Evolutionary conservation across 1,140 invertebrate species (phyloP).

Genomic region (Teleopsis dalmanni): DNA sequence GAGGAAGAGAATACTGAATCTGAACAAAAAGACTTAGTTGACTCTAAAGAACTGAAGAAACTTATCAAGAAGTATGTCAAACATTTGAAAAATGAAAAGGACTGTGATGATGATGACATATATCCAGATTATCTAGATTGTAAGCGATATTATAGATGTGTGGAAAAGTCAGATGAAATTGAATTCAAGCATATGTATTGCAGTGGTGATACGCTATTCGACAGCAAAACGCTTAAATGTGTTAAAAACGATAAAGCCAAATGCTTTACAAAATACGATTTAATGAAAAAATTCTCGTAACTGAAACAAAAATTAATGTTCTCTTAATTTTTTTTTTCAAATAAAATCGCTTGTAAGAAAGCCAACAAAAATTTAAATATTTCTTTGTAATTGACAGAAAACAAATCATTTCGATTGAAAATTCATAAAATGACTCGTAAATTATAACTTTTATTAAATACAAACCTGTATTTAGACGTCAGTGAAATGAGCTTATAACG

Average conservation of each 20-base stretch:
- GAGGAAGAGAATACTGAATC: too few relatives aligned
- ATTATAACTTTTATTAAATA: too few relatives aligned
- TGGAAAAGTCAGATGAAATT: slow-evolving; percentile 6
- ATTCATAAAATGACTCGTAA: too few relatives aligned
- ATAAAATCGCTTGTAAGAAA: too few relatives aligned
- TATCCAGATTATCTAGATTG: slow-evolving; percentile 33
- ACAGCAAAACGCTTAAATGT: slow-evolving; percentile 5
- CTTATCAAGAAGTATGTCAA: slow-evolving; percentile 28
- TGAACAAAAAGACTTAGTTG: too few relatives aligned
- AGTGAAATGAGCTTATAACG: too few relatives aligned
- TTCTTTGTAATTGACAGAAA: too few relatives aligned
- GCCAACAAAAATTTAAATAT: too few relatives aligned
- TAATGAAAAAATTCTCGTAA: not conserved
- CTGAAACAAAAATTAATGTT: too few relatives aligned
- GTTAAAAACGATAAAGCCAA: slow-evolving; percentile 10
- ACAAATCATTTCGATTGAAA: too few relatives aligned
- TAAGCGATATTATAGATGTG: slow-evolving; percentile 26
- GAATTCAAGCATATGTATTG: slow-evolving; percentile 9
- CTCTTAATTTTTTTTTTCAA: too few relatives aligned
- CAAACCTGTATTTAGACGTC: too few relatives aligned
- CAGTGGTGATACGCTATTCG: slow-evolving; percentile 3
- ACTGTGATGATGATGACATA: slow-evolving; percentile 32
- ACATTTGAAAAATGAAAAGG: slow-evolving; percentile 31
- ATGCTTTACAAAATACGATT: slow-evolving; percentile 9
- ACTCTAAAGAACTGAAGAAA: slow-evolving; percentile 28